A percentile compares a stretch with the other conserved stretches of the same genome.
These are phyloP conservation scores for Stomatorhinus walkeri DNA, from an alignment of 2,797 vertebrate species.

Conservation along the genomic window DNA sequence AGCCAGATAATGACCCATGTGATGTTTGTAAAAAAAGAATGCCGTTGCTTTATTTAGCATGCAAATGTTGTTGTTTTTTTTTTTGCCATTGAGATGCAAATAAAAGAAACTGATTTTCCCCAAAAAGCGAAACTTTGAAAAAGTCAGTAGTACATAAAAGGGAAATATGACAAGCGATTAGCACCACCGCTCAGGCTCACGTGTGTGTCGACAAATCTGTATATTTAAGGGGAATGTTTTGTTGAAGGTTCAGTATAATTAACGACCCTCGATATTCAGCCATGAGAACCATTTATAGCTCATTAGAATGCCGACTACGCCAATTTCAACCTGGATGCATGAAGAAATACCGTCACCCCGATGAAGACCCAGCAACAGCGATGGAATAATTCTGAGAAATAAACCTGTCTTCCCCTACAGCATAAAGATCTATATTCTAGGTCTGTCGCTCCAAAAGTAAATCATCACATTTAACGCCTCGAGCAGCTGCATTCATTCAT, in stretches of 20 bases:
- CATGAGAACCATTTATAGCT: not conserved
- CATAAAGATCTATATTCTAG: not conserved
- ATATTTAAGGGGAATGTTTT: not conserved
- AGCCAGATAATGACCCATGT: not conserved
- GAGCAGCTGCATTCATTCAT: not conserved
- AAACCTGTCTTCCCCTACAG: not conserved
- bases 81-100: not conserved
- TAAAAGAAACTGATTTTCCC: not conserved
- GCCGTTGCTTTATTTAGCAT: not conserved
- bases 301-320: not conserved
- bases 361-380: not conserved
- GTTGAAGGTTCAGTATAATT: not conserved
- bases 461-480: not conserved
- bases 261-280: not conserved
- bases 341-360: not conserved
- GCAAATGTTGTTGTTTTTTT: not conserved
- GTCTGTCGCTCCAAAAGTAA: not conserved
- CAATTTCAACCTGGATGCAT: not conserved
- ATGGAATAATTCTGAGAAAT: not conserved
- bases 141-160: not conserved
- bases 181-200: not conserved
- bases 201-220: not conserved
- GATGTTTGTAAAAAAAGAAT: not conserved
- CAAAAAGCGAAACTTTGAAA: not conserved
- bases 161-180: not conserved